phyloP scores from a whole-genome alignment of 2,113 vertebrate species.

The Tachycineta bicolor region DNA sequence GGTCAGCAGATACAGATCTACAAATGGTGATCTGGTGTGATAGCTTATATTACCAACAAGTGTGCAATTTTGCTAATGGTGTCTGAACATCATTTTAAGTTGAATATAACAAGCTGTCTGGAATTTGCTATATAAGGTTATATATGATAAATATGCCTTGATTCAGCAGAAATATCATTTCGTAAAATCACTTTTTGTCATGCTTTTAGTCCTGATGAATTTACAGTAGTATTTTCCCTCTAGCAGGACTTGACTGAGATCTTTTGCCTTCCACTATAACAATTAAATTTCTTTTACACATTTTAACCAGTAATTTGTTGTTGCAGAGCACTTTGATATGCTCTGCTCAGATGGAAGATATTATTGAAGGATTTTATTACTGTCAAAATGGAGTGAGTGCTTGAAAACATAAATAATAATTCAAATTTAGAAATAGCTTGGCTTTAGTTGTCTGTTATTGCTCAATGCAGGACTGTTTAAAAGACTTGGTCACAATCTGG shows the following conservation, averaged over 20 bases:
- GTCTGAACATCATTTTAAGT: not conserved
- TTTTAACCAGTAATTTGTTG: conserved; percentile 9
- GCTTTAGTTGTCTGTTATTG: not conserved
- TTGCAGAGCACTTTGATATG: not conserved
- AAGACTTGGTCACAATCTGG: not conserved
- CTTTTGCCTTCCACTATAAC: not conserved
- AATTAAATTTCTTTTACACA: not conserved
- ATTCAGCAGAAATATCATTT: not conserved
- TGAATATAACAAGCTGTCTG: not conserved
- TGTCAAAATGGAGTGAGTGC: not conserved
- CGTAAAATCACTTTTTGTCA: not conserved
- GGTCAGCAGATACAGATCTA: not conserved
- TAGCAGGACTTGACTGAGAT: not conserved
- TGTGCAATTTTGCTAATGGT: not conserved
- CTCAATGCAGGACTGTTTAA: not conserved
- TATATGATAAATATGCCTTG: not conserved
- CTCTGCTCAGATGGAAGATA: not conserved
- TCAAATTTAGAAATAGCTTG: not conserved
- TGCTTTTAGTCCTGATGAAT: not conserved
- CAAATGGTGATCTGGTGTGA: not conserved
- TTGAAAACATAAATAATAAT: not conserved
- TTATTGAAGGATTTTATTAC: not conserved
- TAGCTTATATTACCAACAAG: not conserved
- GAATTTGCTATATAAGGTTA: not conserved
- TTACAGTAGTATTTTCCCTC: not conserved